Evolutionary conservation across 2,113 vertebrate genomes (phyloP).

Genomic region (Trichomycterus rosablanca): DNA sequence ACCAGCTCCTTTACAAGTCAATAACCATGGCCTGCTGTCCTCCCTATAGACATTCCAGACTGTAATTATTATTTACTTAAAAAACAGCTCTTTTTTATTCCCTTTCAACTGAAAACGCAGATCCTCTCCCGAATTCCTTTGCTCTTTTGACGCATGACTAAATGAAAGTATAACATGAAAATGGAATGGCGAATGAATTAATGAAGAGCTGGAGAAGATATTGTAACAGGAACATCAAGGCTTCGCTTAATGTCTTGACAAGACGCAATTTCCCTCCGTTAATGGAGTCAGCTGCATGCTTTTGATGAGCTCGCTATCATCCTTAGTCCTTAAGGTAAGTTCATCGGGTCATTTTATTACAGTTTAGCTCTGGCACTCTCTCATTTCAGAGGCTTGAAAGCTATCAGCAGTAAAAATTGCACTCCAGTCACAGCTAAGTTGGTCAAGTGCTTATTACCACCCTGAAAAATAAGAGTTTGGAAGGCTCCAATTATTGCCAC

Average conservation of each 20-base stretch:
- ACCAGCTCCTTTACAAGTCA: conserved; percentile 67
- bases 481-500: conserved; percentile 58
- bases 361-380: conserved; percentile 56
- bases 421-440: conserved; percentile 43
- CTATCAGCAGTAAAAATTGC: conserved; percentile 55
- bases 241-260: conserved; percentile 60
- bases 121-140: not conserved
- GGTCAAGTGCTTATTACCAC: conserved; percentile 54
- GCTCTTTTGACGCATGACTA: conserved; percentile 4
- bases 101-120: conserved; percentile 8
- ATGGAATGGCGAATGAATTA: conserved; percentile 57
- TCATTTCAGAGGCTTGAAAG: conserved; percentile 61
- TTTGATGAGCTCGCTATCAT: conserved; percentile 60
- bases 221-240: conserved; percentile 57
- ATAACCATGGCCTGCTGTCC: conserved; percentile 61
- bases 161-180: conserved; percentile 49
- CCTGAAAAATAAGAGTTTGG: conserved; percentile 55
- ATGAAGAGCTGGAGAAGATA: conserved; percentile 47
- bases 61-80: conserved; percentile 50
- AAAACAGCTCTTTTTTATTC: conserved; percentile 43
- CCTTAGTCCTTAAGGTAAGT: conserved; percentile 60
- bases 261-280: conserved; percentile 61
- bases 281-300: conserved; percentile 51
- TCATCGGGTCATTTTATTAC: conserved; percentile 64
- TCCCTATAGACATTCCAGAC: conserved; percentile 37